Evolutionary conservation across 1,140 invertebrate genomes (phyloP), one percentile per base, ranked within the genome.

Genomic region (Delia radicum): DNA sequence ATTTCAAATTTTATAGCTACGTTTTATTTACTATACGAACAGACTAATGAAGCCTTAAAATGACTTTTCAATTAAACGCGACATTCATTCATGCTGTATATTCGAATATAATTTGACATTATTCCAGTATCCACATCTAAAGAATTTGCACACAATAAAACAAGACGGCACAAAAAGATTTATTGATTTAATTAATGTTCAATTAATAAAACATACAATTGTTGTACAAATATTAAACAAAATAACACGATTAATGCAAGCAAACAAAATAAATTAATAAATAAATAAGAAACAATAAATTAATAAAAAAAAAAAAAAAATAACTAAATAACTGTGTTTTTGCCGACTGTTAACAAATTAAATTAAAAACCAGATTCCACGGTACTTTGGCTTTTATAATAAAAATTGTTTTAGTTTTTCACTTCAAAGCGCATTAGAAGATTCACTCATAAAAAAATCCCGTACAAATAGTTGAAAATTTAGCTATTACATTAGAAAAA

Each of bases 131-230:
- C n/a, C n/a, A n/a, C n/a, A n/a, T n/a, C n/a, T n/a, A 24, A 21
- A 21, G 48, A 55, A 10, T 55, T 55, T 55, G 0, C 48, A 21
- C 3, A 13, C 37, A 33, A 15, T 15, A 15, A 42, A 42, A 5
- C 48, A 21, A 55, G 21, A 55, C 8, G 48, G 8, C n/a, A n/a
- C n/a, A 7, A 69, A 31, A 37, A 69, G 65, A 69, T 69, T 69
- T 69, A 69, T 69, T 69, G 65, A 69, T 24, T 69, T 69, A 69
- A 69, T 69, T 69, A 69, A 33, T 33, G 65, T 33, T 69, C 31
- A 69, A 69, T 69, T 69, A 69, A 69, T 69, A 69, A 24, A 69
- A 69, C 65, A 69, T 37, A 21, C 65, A 33, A 69, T 69, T 69
- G 65, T 69, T 33, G 48, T 21, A 55, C 21, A 24, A 42, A 55